phyloP scores from a whole-genome alignment of 2,797 vertebrate genomes.

The Peromyscus nudipes region DNA sequence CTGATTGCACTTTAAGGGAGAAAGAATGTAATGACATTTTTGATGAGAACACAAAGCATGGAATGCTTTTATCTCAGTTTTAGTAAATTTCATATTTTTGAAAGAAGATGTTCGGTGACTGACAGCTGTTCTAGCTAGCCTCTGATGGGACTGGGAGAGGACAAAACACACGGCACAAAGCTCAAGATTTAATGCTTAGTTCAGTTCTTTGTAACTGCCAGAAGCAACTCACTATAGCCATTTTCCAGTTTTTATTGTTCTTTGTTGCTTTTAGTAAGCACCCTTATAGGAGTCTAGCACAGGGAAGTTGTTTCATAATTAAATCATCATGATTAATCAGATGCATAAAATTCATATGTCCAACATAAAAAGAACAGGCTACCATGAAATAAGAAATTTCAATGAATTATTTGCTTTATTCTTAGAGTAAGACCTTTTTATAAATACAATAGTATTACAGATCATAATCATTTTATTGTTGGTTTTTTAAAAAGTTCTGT shows the following conservation, averaged over 20 bases:
- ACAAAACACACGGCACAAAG: not conserved
- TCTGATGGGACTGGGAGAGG: rapidly evolving
- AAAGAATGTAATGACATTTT: not conserved
- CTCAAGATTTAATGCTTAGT: not conserved
- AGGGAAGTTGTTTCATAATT: not conserved
- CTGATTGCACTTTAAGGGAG: not conserved
- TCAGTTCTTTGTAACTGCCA: not conserved
- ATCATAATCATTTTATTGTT: not conserved
- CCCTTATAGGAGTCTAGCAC: not conserved
- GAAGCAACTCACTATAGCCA: rapidly evolving
- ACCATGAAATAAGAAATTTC: not conserved
- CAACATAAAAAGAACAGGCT: not conserved
- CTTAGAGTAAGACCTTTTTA: not conserved
- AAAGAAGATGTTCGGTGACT: not conserved
- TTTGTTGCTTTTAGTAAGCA: not conserved
- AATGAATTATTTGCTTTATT: conserved; percentile 1
- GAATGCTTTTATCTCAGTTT: not conserved
- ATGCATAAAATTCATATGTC: not conserved
- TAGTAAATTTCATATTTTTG: not conserved
- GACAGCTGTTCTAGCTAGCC: not conserved
- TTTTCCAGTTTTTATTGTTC: not conserved
- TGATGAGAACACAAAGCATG: not conserved
- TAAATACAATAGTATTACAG: not conserved
- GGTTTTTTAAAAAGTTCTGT: not conserved
- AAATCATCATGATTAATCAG: not conserved